Base-by-base conservation (phyloP, 37 sponge, comb jelly and placozoan genomes). In the Spongilla lacustris region DNA sequence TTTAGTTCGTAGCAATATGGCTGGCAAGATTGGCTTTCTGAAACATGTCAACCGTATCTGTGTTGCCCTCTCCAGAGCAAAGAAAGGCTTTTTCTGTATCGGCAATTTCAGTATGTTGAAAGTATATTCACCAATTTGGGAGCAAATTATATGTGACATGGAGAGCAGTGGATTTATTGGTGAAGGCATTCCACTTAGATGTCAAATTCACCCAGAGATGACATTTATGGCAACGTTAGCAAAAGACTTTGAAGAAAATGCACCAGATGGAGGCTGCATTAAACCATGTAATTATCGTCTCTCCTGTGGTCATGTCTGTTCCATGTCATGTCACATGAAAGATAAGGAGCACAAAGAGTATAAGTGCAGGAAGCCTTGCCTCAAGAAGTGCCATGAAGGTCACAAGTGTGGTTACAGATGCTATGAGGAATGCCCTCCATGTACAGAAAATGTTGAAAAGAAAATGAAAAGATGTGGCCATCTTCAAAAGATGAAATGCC, bases 61-160 rank as follows among this genome's bases (percentile, higher is more conserved):
- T 87, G 98, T 98, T 8, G 89, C 98, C 37, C 89, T 93, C 34
- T 98, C 98, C 66, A 73, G 98, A 86, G 98, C 98, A 14, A 95
- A 90, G 73, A 82, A 85, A 77, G 98, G 96, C 19, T 86, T 96
- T 31, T 98, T 93, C 69, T 90, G 92, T 71, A 87, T 98, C 76
- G 98, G 98, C 4, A 98, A 98, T 34, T 85, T 94, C 80, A 29
- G 80, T 26, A 75, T 94, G 94, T 77, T 94, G 0, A 38, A 81
- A 35, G 73, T 26, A 2, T 41, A 85, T 2, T 69, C 77, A n/a
- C 68, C 36, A 46, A 85, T 91, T 11, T 97, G 98, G 98, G 81
- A 86, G 19, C 35, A n/a, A 0, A 80, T 97, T 0, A 46, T 97
- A 29, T 68, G 74, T 35, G 69, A 70, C n/a, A 50, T 97, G 73